Conservation (phyloP, 2,113 vertebrate genomes). For the Istiophorus platypterus region DNA sequence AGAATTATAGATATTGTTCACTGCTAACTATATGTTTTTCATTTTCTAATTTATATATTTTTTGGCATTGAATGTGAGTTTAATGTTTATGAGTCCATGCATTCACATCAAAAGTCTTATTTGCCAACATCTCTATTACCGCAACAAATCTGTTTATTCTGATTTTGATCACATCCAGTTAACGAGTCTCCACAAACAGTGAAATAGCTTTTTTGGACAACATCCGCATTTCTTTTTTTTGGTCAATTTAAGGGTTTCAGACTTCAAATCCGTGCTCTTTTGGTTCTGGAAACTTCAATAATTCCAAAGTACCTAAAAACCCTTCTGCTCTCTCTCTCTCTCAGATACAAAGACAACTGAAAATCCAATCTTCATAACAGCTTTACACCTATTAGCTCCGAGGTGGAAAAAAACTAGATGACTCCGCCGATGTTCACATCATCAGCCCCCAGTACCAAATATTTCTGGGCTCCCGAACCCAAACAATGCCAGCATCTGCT, state of each 20-base stretch:
- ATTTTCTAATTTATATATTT: not conserved
- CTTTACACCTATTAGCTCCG: slow-evolving; percentile 45
- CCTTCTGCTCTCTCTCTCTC: not conserved
- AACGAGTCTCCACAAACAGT: not conserved
- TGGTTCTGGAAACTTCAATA: not conserved
- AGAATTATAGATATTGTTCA: not conserved
- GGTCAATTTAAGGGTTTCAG: not conserved
- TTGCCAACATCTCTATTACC: not conserved
- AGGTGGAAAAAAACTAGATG: slow-evolving; percentile 54
- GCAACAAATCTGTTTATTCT: not conserved
- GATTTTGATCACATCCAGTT: not conserved
- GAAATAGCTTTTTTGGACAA: not conserved
- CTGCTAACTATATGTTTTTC: not conserved
- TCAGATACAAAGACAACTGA: not conserved
- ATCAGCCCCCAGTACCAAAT: slow-evolving; percentile 55
- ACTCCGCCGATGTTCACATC: slow-evolving; percentile 53
- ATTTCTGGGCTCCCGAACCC: slow-evolving; percentile 71
- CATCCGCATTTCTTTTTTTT: slow-evolving; percentile 1
- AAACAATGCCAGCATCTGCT: slow-evolving; percentile 74
- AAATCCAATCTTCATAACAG: slow-evolving; percentile 54
- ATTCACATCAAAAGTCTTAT: not conserved
- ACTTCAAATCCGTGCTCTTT: not conserved
- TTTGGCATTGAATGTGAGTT: not conserved
- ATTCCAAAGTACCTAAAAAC: slow-evolving; percentile 20
- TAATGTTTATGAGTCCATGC: too few species aligned